Base-by-base conservation (phyloP, 2,113 vertebrate species). In the Pedetes capensis region DNA sequence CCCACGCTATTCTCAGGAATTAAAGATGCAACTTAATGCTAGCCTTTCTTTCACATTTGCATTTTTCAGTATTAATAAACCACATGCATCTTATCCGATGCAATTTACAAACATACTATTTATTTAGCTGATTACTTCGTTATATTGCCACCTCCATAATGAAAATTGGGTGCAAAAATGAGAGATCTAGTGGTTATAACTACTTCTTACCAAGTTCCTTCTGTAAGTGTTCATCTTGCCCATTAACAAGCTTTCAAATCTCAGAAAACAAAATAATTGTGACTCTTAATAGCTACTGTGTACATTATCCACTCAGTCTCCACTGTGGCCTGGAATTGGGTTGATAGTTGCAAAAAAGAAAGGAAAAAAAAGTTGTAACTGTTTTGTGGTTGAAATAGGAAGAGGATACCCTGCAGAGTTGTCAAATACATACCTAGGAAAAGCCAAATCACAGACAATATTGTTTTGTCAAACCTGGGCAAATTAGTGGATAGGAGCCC, bases 61-160 rank as follows among this genome's bases (percentile, higher is more conserved):
- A 71, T 96, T 96, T 59, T 94, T 51, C 25, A 42, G 44, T 49
- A 17, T 85, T 94, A 88, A 95, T 83, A 92, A 96, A 66, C 92
- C 47, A 71, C 68, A 20, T n/a, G 32, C 82, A 61, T 80, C 86
- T 74, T 53, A 75, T 12, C 84, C n/a, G 4, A 11, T 83, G 91
- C 86, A 91, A 97, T 95, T 95, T 86, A 91, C 72, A 95, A 95
- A 94, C 85, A 81, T n/a, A 66, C 87, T 71, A 68, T 95, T 94
- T 91, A 95, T 95, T 79, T 78, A 61, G 90, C 85, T 92, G 96
- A 96, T 97, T 94, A 94, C 86, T 88, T 95, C 87, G 93, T 95
- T 95, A 94, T 88, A 87, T 63, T 68, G 72, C 88, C 51, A 89
- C 76, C 94, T 92, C 81, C 14, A 2, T 97, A 95, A 97, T 96